Evolutionary conservation across 2,797 vertebrate genomes (phyloP), one percentile per base, ranked within the genome.

Genomic region (Spatula versicolor): DNA sequence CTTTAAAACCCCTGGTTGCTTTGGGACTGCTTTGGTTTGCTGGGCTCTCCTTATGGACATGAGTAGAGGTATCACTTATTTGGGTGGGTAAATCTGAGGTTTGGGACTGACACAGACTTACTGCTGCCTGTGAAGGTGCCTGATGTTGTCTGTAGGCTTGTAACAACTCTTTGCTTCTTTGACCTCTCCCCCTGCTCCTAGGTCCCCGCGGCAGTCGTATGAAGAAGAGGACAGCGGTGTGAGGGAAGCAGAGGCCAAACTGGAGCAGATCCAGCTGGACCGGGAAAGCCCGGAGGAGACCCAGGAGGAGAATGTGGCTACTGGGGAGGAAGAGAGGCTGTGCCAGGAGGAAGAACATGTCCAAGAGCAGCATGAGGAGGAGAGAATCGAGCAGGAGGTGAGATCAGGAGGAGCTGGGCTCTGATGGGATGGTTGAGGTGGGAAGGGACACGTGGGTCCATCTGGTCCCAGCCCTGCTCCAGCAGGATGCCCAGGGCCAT

Each of bases 231-330:
- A 97, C 0, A 7, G 91, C 15, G 76, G 88, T 55, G 93, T 97
- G 89, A 92, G 94, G 73, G 98, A 98, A 94, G 97, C 98, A 0
- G 88, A 98, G 89, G 97, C 92, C 94, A 97, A 97, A 64, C 93
- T 98, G 94, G 98, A 98, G 97, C 98, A 98, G 93, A 97, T 99
- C 50, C 93, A 95, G 16, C 96, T 97, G 55, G 87, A 97, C 90
- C 98, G 92, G 75, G 98, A 98, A 80, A 90, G 77, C 73, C 96
- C 63, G 6, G 98, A 98, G 94, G 98, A 98, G 90, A 98, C 90
- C 83, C 98, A 80, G 31, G 91, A 76, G 83, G 98, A 98, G 86
- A 96, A 98, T 78, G 98, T 98, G 86, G 97, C 96, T 82, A 93
- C 97, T 39, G 76, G 84, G 16, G 98, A 98, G 86, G 97, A 98